phyloP scores from a whole-genome alignment of 2,888 invertebrate genomes.

The Cryptosula pallasiana region DNA sequence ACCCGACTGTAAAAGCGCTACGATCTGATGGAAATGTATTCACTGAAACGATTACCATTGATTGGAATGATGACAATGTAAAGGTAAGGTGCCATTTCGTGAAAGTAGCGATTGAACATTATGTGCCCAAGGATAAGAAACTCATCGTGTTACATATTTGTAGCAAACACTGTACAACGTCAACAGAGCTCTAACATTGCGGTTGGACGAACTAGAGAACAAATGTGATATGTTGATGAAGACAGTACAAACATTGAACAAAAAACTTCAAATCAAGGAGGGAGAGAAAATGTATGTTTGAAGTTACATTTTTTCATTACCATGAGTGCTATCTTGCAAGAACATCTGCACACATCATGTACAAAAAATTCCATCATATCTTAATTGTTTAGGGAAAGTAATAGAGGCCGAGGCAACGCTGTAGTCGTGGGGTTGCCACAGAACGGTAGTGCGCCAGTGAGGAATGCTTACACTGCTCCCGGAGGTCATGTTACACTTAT shows the following conservation, averaged over 20 bases:
- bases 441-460: slow-evolving; percentile 13
- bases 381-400: not conserved
- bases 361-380: too few relatives aligned
- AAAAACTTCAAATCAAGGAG: slow-evolving; percentile 33
- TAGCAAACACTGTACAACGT: slow-evolving; percentile 50
- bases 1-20: not conserved
- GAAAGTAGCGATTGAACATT: too few relatives aligned
- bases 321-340: too few relatives aligned
- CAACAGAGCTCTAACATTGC: slow-evolving; percentile 48
- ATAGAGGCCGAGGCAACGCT: slow-evolving; percentile 33
- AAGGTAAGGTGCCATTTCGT: too few relatives aligned
- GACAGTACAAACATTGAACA: slow-evolving; percentile 39
- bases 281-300: slow-evolving; percentile 26
- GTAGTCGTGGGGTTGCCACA: slow-evolving; percentile 49
- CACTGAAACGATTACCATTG: slow-evolving; percentile 21
- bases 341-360: too few relatives aligned
- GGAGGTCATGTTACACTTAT: slow-evolving; percentile 52
- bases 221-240: slow-evolving; percentile 37
- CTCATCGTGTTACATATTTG: too few relatives aligned
- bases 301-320: too few relatives aligned
- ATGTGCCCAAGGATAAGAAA: too few relatives aligned
- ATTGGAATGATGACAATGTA: slow-evolving; percentile 20
- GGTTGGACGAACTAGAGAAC: slow-evolving; percentile 46
- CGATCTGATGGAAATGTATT: slow-evolving; percentile 5
- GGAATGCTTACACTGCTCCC: slow-evolving; percentile 34